phyloP scores from a whole-genome alignment of 2,113 vertebrate genomes.

The Jaculus jaculus region DNA sequence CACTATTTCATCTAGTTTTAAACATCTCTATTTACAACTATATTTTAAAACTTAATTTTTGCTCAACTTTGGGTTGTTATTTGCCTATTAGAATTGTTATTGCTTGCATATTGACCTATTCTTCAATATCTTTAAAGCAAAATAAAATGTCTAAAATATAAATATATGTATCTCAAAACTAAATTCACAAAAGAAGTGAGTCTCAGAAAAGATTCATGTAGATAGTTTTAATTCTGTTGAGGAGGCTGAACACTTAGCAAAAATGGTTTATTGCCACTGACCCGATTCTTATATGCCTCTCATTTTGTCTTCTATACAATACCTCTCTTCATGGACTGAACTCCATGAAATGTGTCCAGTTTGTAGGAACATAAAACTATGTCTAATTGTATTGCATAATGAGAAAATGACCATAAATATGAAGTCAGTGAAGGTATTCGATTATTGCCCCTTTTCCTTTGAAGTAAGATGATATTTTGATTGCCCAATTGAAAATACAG shows the following conservation, averaged over 20 bases:
- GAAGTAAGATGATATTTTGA: slow-evolving; percentile 73
- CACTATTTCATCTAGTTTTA: not conserved
- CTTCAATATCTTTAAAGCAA: slow-evolving; percentile 13
- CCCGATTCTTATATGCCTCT: not conserved
- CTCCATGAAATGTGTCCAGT: not conserved
- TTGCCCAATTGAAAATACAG: slow-evolving; percentile 74
- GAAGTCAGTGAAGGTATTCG: slow-evolving; percentile 52
- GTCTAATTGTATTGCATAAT: slow-evolving; percentile 40
- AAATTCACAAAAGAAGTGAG: not conserved
- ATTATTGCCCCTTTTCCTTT: slow-evolving; percentile 68
- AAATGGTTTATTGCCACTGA: slow-evolving; percentile 24
- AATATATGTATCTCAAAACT: not conserved
- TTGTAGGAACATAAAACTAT: slow-evolving; percentile 56
- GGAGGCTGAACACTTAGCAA: not conserved
- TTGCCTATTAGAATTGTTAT: not conserved
- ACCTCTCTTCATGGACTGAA: slow-evolving; percentile 35
- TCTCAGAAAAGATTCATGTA: not conserved
- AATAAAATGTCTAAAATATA: not conserved
- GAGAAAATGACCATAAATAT: slow-evolving; percentile 65
- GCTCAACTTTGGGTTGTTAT: not conserved
- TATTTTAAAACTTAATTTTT: not conserved
- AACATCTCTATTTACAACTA: slow-evolving; percentile 23
- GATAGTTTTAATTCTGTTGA: not conserved
- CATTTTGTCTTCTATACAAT: slow-evolving; percentile 23
- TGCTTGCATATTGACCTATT: not conserved